Percentiles rank a stretch among this genome's conserved stretches.
Evolutionary conservation across 2,113 vertebrate genomes (phyloP).

Genomic region (Prunella fulvescens): DNA sequence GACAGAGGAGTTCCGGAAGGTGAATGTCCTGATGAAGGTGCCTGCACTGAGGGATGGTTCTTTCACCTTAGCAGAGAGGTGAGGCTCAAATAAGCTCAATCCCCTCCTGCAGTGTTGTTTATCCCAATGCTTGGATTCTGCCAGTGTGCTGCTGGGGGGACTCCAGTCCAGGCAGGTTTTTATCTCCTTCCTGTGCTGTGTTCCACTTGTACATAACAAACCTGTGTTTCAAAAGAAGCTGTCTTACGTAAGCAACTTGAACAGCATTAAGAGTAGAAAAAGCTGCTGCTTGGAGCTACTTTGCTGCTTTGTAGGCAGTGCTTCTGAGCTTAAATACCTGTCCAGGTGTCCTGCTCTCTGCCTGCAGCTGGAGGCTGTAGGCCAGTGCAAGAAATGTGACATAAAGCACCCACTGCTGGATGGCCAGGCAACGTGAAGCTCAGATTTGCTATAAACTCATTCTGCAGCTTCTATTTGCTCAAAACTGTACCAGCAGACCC

Average conservation of each 20-base stretch:
- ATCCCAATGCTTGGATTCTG: background rate
- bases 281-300: background rate
- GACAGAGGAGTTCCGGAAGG: constrained; percentile 76
- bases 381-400: background rate
- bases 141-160: background rate
- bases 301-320: background rate
- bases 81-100: background rate
- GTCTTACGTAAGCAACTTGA: background rate
- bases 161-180: background rate
- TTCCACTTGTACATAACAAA: background rate
- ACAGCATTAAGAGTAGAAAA: background rate
- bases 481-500: background rate
- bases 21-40: constrained; percentile 77
- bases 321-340: background rate
- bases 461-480: background rate
- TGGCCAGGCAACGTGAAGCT: background rate
- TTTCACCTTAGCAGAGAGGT: constrained; percentile 89
- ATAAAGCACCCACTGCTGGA: background rate
- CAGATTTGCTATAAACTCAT: background rate
- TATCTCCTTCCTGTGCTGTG: background rate
- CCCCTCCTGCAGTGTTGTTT: background rate
- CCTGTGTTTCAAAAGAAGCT: background rate
- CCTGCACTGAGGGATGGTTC: constrained; percentile 82
- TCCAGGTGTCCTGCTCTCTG: background rate
- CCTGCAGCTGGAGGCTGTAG: background rate